Base-by-base conservation (phyloP, 2,113 vertebrate species). In the Anolis sagrei region DNA sequence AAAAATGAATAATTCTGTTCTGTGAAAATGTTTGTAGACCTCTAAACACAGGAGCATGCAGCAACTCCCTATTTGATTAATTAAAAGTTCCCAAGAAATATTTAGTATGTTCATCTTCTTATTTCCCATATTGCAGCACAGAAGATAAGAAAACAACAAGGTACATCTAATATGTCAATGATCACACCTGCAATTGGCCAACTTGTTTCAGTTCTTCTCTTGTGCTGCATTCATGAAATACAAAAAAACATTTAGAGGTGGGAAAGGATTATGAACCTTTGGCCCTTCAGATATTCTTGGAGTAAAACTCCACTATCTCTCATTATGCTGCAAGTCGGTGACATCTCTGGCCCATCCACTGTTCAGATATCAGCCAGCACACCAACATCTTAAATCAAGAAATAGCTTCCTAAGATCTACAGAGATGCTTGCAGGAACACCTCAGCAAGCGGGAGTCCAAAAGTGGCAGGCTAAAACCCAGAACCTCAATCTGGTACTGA, bases 1-100 rank as follows among this genome's bases (percentile, higher is more conserved):
- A n/a, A 87, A 83, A 72, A 91, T 48, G 51, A 79, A 49, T 48
- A 25, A 36, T 84, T 84, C 21, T 36, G 18, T 76, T 76, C 66
- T 61, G 23, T 73, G 34, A 74, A 74, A 44, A 75, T 74, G 5
- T 62, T n/a, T 18, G 1, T 23, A 81, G 39, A 8, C n/a, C 39
- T 36, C 61, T 62, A 62, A 39, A 34, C 13, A 3, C 32, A 34
- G 76, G 34, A 58, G 29, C 29, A 78, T n/a, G 58, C 14, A 61
- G 34, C n/a, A 13, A 54, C 16, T 34, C 19, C 23, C 32, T 78
- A 18, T 77, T 84, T 68, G 73, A 13, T 64, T 84, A 84, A 68
- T 34, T 76, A 36, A 76, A 69, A 61, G 19, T 68, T 21, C 27
- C 66, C 49, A 10, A 29, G 58, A 68, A 68, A 76, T 29, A 27